These are phyloP conservation scores for Rhopalosiphum maidis DNA, from an alignment of 1,140 invertebrate genomes.

Conservation along the genomic window DNA sequence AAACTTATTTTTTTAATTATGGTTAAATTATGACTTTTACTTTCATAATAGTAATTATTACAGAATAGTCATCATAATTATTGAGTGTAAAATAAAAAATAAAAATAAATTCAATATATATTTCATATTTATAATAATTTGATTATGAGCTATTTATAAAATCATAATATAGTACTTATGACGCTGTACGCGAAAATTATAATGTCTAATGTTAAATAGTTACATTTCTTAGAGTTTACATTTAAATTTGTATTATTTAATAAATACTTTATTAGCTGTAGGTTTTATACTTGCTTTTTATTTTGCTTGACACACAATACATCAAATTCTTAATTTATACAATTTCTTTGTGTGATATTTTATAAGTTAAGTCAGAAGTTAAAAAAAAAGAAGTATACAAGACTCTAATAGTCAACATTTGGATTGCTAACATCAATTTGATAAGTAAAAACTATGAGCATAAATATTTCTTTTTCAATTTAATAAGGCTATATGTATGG, in stretches of 20 bases:
- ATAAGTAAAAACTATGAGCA: too few relatives aligned
- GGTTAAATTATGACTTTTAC: neutral
- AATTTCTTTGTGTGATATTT: too few relatives aligned
- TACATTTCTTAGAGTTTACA: neutral
- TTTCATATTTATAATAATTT: neutral
- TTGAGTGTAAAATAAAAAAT: too few relatives aligned
- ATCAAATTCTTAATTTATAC: too few relatives aligned
- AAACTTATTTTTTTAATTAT: neutral
- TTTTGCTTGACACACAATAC: neutral
- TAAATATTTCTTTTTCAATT: too few relatives aligned
- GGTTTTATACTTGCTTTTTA: neutral
- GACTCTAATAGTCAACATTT: too few relatives aligned
- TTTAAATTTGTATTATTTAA: neutral
- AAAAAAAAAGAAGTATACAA: too few relatives aligned
- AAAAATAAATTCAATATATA: neutral
- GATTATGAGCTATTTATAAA: neutral
- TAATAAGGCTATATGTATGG: too few relatives aligned
- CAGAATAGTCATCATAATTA: neutral
- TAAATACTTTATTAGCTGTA: neutral
- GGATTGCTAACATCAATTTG: too few relatives aligned
- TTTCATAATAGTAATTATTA: neutral
- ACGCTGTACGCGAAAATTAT: neutral
- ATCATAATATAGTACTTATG: neutral
- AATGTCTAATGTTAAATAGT: neutral
- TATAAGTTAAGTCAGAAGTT: too few relatives aligned